Conservation (phyloP, 2,113 vertebrate genomes). For the Lynx canadensis region DNA sequence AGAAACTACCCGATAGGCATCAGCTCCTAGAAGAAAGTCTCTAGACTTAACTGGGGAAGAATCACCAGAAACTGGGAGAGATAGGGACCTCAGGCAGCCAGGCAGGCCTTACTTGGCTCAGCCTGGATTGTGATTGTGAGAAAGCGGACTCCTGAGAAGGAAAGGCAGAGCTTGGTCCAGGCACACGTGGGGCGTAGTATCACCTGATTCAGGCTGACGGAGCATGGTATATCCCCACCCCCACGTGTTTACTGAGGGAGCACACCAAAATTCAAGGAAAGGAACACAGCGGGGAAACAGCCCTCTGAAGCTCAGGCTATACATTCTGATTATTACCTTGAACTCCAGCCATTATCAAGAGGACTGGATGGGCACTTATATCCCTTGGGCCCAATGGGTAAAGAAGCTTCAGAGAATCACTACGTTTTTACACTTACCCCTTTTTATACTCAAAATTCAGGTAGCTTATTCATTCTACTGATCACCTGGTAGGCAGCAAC, state of each 20-base stretch:
- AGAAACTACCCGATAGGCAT: neutral
- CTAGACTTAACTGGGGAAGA: neutral
- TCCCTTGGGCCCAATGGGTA: neutral
- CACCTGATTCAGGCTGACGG: neutral
- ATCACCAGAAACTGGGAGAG: neutral
- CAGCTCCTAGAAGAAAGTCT: neutral
- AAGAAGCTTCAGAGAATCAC: neutral
- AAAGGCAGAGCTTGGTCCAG: neutral
- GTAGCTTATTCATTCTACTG: neutral
- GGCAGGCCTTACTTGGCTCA: neutral
- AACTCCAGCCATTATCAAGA: neutral
- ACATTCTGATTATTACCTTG: neutral
- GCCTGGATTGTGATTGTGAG: neutral
- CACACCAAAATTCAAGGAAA: neutral
- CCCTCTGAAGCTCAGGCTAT: neutral
- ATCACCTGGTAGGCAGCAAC: neutral
- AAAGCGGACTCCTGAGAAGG: neutral
- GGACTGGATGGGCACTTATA: neutral
- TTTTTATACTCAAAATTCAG: neutral
- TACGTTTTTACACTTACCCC: neutral
- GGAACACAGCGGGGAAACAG: rapidly evolving
- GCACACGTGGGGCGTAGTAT: too few species aligned
- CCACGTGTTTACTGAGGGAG: neutral
- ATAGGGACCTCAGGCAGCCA: neutral
- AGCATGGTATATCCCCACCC: rapidly evolving